Evolutionary conservation across 2,113 vertebrate species (phyloP), one percentile per base, ranked within the genome.

Genomic region (Trichomycterus rosablanca): DNA sequence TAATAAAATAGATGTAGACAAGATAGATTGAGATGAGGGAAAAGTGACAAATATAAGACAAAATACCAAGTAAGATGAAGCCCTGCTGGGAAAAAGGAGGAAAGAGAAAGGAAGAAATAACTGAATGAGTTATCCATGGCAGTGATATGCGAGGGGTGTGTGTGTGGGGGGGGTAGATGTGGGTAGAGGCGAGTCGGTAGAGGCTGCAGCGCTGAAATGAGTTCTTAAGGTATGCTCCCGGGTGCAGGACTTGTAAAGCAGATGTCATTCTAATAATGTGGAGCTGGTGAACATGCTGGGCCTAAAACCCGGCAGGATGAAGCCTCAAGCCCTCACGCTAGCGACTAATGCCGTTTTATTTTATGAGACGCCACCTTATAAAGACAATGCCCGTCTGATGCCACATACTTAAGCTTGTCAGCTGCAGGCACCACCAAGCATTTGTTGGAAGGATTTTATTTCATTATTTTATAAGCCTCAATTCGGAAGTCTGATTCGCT

Each of bases 201-300:
- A 63, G 54, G 83, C 87, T 89, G 88, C 79, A 82, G 81, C 79
- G 81, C 84, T 87, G 88, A 91, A 89, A 89, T 89, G 74, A 88
- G 88, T 88, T 88, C 89, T 89, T 89, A 82, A 81, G 85, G 84
- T 86, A 90, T 87, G 85, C 89, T 90, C 88, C 83, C 81, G 86
- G 89, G 88, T 83, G 87, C 87, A 86, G 82, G 85, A 86, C 86
- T 88, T 86, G 84, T 89, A 90, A 90, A 90, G 90, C 89, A 87
- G 90, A 92, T 89, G 92, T 92, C 88, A 92, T 91, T 96, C 92
- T 93, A 97, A 95, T 94, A 96, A 92, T 89, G 88, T 86, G 87
- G 63, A 86, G 87, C 89, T 92, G 89, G 88, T 89, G 87, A 90
- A 90, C 86, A 88, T 82, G 81, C 85, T 87, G 83, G 84, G 80